A percentile compares a stretch with the other conserved stretches of the same genome.
phyloP scores from a whole-genome alignment of 2,113 vertebrate genomes.

The Rutilus rutilus region DNA sequence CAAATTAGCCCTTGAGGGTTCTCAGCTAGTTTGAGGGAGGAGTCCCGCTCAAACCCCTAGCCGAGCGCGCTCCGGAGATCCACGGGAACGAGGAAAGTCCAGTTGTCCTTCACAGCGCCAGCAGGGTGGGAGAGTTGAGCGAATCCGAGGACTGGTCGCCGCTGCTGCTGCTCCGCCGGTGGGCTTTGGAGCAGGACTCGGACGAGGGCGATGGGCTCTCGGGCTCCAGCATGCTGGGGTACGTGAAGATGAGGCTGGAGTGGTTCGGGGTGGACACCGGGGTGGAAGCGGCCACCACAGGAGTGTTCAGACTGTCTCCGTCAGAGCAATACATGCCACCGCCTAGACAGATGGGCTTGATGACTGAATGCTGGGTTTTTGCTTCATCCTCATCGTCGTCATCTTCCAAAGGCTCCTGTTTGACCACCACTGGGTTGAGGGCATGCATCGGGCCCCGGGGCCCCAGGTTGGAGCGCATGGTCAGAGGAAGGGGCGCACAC shows the following conservation, averaged over 20 bases:
- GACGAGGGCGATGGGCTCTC: conserved; percentile 94
- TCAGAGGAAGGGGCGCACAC: conserved; percentile 73
- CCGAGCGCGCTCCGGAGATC: conserved; percentile 60
- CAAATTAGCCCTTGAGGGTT: conserved; percentile 78
- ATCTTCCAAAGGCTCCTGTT: conserved; percentile 91
- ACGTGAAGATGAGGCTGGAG: conserved; percentile 97
- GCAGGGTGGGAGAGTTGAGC: conserved; percentile 97
- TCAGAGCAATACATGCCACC: conserved; percentile 84
- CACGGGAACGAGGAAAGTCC: conserved; percentile 41
- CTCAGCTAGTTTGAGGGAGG: conserved; percentile 51
- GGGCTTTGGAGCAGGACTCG: conserved; percentile 98
- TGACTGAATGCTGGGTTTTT: conserved; percentile 92
- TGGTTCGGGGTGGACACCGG: conserved; percentile 90
- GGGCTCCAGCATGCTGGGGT: conserved; percentile 94
- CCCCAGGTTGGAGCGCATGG: conserved; percentile 77
- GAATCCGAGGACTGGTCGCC: conserved; percentile 99
- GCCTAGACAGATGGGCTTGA: conserved; percentile 96
- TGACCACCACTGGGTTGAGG: conserved; percentile 85
- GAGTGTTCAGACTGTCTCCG: conserved; percentile 97
- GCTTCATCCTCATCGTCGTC: conserved; percentile 71
- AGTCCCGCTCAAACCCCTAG: conserved; percentile 20
- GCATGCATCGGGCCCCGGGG: conserved; percentile 50
- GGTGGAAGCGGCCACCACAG: conserved; percentile 93
- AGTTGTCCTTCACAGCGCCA: conserved; percentile 86
- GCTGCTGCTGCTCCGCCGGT: conserved; percentile 98